Base-by-base conservation (phyloP, 35 echinoderm and acorn worm genomes). In the Apostichopus parvimensis region DNA sequence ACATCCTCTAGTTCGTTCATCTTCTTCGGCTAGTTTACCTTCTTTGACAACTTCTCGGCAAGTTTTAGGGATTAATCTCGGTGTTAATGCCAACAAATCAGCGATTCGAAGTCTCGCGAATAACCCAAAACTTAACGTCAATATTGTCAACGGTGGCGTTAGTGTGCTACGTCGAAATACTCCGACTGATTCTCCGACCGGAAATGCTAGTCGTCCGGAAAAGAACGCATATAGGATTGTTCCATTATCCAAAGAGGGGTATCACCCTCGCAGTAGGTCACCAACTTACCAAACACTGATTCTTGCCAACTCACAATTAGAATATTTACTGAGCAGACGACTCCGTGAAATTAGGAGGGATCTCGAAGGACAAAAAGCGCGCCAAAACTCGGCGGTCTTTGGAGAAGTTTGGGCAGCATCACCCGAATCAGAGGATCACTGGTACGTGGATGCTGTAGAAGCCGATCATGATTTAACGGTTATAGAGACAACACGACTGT, bases 231-330 rank as follows among this genome's bases (percentile, higher is more conserved):
- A 53, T 5, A 54, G 78, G 15, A 60, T 56, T 9, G 68, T 90
- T 5, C 1, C 88, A 13, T 22, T 77, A 25, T 77, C 88, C 5
- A 73, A 61, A 53, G 88, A 90, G 23, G 53, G 68, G 5, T 90
- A 90, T 56, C 88, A 90, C 53, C 88, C 88, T 5, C 12, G 88
- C 17, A 90, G 88, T 78, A 73, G 28, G 18, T 90, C 88, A 13
- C 88, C 88, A 26, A 90, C 88, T 73, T 90, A 90, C 73, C 1
- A 90, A 45, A 78, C 88, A 11, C 73, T 90, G 9, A 22, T 73
- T 78, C 88, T 77, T 61, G 73, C 88, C 45, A 90, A 90, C 23
- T 54, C 88, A 9, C 88, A 90, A 68, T 34, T 90, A 21, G 88
- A 90, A 15, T 55, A 18, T 5, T 26, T 90, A 13, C n/a, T 90